Percentiles rank a stretch among this genome's conserved stretches.
Evolutionary conservation across 2,113 vertebrate genomes (phyloP).

Genomic region (Proteles cristata): DNA sequence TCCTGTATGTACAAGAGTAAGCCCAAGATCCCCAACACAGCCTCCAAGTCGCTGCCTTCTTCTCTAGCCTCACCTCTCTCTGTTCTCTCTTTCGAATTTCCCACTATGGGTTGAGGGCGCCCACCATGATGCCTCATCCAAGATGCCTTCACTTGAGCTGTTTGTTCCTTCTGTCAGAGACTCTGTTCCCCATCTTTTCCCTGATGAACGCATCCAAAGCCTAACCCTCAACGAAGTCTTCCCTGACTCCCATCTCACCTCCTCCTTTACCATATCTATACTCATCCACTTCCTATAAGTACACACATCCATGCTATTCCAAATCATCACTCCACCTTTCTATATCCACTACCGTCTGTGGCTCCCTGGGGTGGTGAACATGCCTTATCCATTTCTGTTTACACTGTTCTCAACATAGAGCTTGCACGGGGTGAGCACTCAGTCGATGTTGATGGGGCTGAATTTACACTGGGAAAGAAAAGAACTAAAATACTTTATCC

Average conservation of each 20-base stretch:
- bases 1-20: not conserved
- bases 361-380: not conserved
- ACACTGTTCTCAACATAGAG: not conserved
- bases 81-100: not conserved
- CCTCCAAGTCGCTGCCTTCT: not conserved
- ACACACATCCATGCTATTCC: rapidly evolving
- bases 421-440: not conserved
- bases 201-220: not conserved
- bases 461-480: not conserved
- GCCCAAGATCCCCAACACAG: not conserved
- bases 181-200: not conserved
- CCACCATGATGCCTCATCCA: not conserved
- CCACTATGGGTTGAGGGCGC: not conserved
- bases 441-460: not conserved
- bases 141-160: not conserved
- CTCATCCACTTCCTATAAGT: not conserved
- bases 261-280: not conserved
- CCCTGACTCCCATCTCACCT: not conserved
- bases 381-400: not conserved
- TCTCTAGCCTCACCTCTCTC: not conserved
- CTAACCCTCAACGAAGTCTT: not conserved
- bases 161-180: not conserved
- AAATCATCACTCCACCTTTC: not conserved
- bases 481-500: not conserved
- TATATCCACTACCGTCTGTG: not conserved